Evolutionary conservation across 1,140 invertebrate genomes (phyloP), one percentile per base, ranked within the genome.

Genomic region (Ditylenchus dipsaci): DNA sequence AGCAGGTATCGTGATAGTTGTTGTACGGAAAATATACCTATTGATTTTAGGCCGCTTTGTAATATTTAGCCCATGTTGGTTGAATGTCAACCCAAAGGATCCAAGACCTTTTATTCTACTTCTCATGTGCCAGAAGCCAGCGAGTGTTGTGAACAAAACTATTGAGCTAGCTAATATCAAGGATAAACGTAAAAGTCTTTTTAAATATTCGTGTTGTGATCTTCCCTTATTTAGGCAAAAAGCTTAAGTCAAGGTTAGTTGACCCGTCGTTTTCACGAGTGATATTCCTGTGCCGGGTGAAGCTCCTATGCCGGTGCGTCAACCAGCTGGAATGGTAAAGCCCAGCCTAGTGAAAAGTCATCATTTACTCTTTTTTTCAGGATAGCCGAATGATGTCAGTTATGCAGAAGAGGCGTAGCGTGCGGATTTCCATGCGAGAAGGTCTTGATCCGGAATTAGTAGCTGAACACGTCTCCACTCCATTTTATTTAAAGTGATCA

Each of bases 81-180:
- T 63, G n/a, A 63, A 63, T 53, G 15, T 63, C 15, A 38, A 63
- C 3, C 62, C 62, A 7, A 38, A 43, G 26, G 62, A 63, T 9
- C 42, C 29, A 27, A 17, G 62, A 23, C 62, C 62, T 1, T 63
- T n/a, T 27, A 58, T 63, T 21, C 29, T 63, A 15, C 23, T 63
- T 17, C 29, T 63, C 27, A 63, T 63, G 62, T 63, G 62, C 5
- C 62, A 58, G 29, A 63, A 63, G 62, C 26, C 62, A 38, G 33
- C 33, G 3, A 38, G 3, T 38, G 33, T 38, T 3, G 11, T 38
- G 17, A 21, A 59, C 17, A 59, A 59, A 21, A 59, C 23, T 5
- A 17, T 59, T 23, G 57, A 59, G 9, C 27, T 59, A 3, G 33
- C 33, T 38, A 5, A 11, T 38, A 38, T 38, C 33, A 3, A 38